Evolutionary conservation across 2,888 invertebrate species (phyloP).

Genomic region (Cephonodes hylas): DNA sequence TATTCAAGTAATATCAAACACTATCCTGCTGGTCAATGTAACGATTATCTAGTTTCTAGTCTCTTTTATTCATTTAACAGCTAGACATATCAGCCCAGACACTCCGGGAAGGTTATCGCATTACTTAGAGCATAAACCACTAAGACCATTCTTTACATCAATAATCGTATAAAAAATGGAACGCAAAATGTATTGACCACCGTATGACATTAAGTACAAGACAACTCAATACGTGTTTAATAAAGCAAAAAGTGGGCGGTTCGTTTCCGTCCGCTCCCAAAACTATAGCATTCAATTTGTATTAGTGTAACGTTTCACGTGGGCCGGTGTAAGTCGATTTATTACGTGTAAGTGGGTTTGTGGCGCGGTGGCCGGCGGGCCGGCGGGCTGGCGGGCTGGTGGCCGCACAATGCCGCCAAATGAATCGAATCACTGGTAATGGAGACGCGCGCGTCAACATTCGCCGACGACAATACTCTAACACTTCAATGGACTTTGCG

Average conservation of each 20-base stretch:
- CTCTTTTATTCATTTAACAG: too few relatives aligned
- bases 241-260: neutral
- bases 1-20: too few relatives aligned
- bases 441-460: constrained; percentile 26
- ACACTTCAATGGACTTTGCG: constrained; percentile 14
- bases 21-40: too few relatives aligned
- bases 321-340: neutral
- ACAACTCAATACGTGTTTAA: neutral
- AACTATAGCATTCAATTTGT: neutral
- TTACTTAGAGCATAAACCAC: too few relatives aligned
- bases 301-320: constrained; percentile 11
- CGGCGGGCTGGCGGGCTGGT: neutral
- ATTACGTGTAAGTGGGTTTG: constrained; percentile 18
- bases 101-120: too few relatives aligned
- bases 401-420: constrained; percentile 15
- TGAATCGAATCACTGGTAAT: constrained; percentile 34
- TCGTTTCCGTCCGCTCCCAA: neutral
- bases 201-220: too few relatives aligned
- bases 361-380: neutral
- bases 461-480: constrained; percentile 21
- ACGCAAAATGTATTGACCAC: too few relatives aligned
- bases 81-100: too few relatives aligned
- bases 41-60: too few relatives aligned
- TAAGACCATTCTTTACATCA: too few relatives aligned
- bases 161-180: too few relatives aligned